phyloP scores from a whole-genome alignment of 2,113 vertebrate genomes.

The Cettia cetti region DNA sequence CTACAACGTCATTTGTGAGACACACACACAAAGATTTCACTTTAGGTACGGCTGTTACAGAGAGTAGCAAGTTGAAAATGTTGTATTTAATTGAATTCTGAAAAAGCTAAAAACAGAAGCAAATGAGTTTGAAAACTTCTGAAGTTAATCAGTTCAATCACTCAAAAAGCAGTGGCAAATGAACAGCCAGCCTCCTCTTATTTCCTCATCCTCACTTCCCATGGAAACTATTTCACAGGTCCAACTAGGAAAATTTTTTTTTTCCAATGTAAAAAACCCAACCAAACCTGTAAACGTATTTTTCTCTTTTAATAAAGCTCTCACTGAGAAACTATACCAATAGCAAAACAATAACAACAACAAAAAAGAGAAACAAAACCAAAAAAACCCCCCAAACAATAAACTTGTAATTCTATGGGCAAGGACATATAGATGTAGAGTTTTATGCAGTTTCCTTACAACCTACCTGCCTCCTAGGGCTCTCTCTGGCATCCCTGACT shows the following conservation, averaged over 20 bases:
- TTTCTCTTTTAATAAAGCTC: neutral
- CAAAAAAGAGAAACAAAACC: neutral
- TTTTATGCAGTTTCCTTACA: neutral
- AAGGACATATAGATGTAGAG: neutral
- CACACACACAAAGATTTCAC: neutral
- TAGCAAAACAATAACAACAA: neutral
- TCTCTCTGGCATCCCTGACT: neutral
- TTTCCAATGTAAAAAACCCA: neutral
- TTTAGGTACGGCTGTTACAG: neutral
- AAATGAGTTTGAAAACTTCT: neutral
- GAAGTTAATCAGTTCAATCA: neutral
- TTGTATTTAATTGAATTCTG: neutral
- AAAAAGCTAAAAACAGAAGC: neutral
- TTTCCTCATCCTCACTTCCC: neutral
- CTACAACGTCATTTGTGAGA: neutral
- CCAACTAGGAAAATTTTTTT: neutral
- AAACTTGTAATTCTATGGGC: neutral
- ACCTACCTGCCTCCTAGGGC: neutral
- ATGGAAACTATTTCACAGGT: neutral
- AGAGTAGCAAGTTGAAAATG: neutral
- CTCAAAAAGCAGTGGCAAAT: neutral
- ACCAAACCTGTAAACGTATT: neutral
- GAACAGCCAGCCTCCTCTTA: neutral
- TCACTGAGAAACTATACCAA: neutral
- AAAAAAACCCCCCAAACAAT: neutral